These are phyloP conservation scores for Barbus barbus DNA, from an alignment of 2,113 vertebrate genomes.

Conservation along the genomic window DNA sequence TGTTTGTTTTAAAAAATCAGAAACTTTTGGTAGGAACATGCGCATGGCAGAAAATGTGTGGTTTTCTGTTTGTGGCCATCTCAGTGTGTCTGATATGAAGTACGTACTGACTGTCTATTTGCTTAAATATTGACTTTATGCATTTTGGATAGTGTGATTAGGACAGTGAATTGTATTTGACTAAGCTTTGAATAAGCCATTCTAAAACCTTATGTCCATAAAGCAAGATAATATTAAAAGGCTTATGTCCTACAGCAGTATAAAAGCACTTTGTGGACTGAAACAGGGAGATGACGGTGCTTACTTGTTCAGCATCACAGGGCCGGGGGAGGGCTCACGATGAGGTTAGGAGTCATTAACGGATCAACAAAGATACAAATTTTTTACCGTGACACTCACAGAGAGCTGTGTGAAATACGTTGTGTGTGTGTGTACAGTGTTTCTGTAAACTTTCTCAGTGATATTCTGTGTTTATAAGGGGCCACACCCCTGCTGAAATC, in stretches of 20 bases:
- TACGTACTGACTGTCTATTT: neutral
- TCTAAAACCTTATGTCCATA: neutral
- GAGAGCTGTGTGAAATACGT: neutral
- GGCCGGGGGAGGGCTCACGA: neutral
- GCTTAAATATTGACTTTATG: conserved; percentile 5
- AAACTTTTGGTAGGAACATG: neutral
- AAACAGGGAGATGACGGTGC: neutral
- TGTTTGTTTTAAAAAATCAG: conserved; percentile 3
- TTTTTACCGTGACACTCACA: neutral
- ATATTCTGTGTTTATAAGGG: conserved; percentile 2
- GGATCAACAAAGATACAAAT: conserved; percentile 12
- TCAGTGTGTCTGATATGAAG: neutral
- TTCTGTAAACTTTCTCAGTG: too few relatives aligned
- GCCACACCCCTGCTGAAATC: conserved; percentile 24
- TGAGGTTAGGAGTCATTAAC: conserved; percentile 4
- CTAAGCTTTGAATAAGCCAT: conserved; percentile 2
- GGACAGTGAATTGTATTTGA: neutral
- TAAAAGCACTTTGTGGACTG: neutral
- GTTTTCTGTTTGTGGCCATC: neutral
- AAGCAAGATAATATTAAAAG: conserved; percentile 23
- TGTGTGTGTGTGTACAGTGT: neutral
- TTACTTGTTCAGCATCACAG: conserved; percentile 17
- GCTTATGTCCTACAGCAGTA: neutral
- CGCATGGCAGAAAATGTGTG: neutral
- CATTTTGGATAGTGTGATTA: neutral